Evolutionary conservation across 2,888 invertebrate genomes (phyloP), one percentile per base, ranked within the genome.

Genomic region (Callyntrura guangdongensis): DNA sequence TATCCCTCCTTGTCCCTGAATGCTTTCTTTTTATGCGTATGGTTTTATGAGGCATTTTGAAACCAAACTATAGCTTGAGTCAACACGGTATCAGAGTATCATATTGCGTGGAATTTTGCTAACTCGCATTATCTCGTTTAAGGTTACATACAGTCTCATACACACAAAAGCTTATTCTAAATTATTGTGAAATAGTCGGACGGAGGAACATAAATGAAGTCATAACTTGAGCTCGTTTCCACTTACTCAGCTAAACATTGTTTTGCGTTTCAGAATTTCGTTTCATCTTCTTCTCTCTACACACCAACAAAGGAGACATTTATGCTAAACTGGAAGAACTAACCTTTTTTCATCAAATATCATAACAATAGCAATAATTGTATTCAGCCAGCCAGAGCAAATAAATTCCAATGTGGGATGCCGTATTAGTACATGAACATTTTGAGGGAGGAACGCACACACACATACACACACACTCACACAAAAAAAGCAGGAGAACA

Each of bases 11-110:
- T 20, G 61, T 61, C 61, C 17, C 61, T 74, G 22, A 1, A 20
- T 74, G 20, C 74, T 74, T 74, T 74, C 74, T 47, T 74, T 36
- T 74, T 74, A 74, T 74, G 74, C 74, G 74, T 74, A 17, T 74
- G 74, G 74, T 74, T 74, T 74, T 74, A 74, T 11, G 74, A 74
- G 5, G 3, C 36, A 36, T 22, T 74, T 49, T 49, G 74, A 74
- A 74, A 74, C 74, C 74, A 49, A 74, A 74, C 47, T 36, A 22
- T 20, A 22, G 11, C 74, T 49, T 74, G 74, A 74, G n/a, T 17
- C 20, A 72, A 47, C 72, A 36, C 6, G 36, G 36, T 6, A 6
- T n/a, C 36, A 74, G 49, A 12, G 49, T 74, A 74, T 74, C 49
- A 74, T 22, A 49, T 74, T 74, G 74, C 74, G 25, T 74, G 74